These are phyloP conservation scores for Salmo trutta DNA, from an alignment of 2,797 vertebrate species.

Conservation along the genomic window DNA sequence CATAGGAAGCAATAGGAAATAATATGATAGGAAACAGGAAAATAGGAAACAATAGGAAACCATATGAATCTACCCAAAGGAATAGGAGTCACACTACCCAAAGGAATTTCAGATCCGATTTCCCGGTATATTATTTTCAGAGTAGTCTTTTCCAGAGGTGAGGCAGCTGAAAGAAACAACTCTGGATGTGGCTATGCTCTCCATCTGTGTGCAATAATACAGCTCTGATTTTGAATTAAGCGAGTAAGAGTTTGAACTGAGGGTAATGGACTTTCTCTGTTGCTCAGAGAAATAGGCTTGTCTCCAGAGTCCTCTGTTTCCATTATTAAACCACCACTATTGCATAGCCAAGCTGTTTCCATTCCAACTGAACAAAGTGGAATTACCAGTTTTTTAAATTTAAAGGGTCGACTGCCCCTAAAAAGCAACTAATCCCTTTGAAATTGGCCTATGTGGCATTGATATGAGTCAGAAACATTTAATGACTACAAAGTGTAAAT, in stretches of 20 bases:
- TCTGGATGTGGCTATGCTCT: conserved; percentile 43
- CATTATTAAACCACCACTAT: conserved; percentile 72
- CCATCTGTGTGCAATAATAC: conserved; percentile 49
- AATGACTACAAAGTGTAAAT: too few relatives aligned
- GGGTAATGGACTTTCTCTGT: conserved; percentile 79
- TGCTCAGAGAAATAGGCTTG: conserved; percentile 60
- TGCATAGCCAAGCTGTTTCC: conserved; percentile 58
- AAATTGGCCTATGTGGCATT: too few relatives aligned
- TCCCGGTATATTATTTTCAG: conserved; percentile 42
- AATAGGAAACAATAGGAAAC: conserved; percentile 14
- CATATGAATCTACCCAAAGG: conserved; percentile 17
- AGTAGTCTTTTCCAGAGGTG: conserved; percentile 36
- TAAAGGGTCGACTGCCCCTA: conserved; percentile 23
- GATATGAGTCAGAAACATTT: too few relatives aligned
- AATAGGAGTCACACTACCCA: conserved; percentile 30
- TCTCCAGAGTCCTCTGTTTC: conserved; percentile 64
- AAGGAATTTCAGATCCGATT: conserved; percentile 22
- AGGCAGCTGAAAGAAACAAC: conserved; percentile 26
- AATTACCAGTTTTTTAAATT: conserved; percentile 69
- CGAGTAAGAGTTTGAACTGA: conserved; percentile 64
- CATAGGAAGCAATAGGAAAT: conserved; percentile 14
- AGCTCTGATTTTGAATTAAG: conserved; percentile 70
- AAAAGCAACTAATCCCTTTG: too few relatives aligned
- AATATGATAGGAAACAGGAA: conserved; percentile 28
- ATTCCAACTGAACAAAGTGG: conserved; percentile 55